Base-by-base conservation (phyloP, 1,140 invertebrate species). In the Whitmania pigra region DNA sequence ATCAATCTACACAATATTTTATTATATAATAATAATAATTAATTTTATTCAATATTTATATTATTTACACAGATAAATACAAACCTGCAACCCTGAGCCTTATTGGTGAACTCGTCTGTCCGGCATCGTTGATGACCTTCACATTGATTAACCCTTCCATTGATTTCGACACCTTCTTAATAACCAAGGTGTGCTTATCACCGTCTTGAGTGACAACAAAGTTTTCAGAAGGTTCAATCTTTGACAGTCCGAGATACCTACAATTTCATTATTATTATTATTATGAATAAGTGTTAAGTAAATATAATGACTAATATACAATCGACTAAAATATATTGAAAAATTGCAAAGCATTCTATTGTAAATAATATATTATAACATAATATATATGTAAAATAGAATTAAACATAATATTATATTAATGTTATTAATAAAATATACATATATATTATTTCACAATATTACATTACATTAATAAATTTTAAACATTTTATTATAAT, bases 61-160 rank as follows among this genome's bases (percentile, higher is more conserved):
- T 20, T 57, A 57, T n/a, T 57, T 2, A 71, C 40, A n/a, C n/a
- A n/a, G n/a, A n/a, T n/a, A 67, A 31, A 57, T 20, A 77, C 80
- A 77, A 77, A 82, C 81, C 76, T 71, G 75, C 75, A 55, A 82
- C 78, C 75, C 79, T 81, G 27, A 76, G 73, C 53, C 63, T 75
- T n/a, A 72, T 72, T 25, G 25, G 69, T 4, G 68, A 68, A 49
- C n/a, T 79, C 2, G 77, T 71, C 63, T 78, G 77, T 22, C 95
- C 95, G 63, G 90, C 93, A 74, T 93, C 90, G 79, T 98, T 99
- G 78, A 88, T 92, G 0, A 94, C 95, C 9, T 88, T 90, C 0
- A 96, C 89, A 29, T 87, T 88, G 79, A 97, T 97, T 13, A 88
- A 87, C 53, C 92, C 94, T 71, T 88, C 87, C 81, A 97, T 93